phyloP scores from a whole-genome alignment of 1,140 invertebrate species.

The Aphidius ervi region DNA sequence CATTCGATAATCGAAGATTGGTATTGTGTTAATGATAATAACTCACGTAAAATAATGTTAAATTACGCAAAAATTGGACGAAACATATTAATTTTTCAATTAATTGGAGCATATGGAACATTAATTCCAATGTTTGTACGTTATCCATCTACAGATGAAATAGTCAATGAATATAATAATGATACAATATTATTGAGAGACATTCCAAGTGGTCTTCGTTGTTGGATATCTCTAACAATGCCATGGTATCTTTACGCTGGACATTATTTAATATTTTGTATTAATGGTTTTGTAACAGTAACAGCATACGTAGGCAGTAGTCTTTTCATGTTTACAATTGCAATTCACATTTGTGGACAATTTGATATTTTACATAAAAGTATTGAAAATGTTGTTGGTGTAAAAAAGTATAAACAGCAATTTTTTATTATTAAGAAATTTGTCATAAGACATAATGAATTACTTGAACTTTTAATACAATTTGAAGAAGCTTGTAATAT shows the following conservation, averaged over 20 bases:
- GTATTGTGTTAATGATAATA: neutral
- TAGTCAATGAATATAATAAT: neutral
- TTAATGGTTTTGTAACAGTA: slow-evolving; percentile 13
- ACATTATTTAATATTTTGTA: slow-evolving; percentile 14
- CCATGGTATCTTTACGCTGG: slow-evolving; percentile 12
- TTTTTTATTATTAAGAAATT: slow-evolving; percentile 4
- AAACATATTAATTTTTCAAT: neutral
- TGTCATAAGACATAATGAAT: slow-evolving; percentile 14
- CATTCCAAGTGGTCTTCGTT: slow-evolving; percentile 22
- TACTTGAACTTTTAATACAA: slow-evolving; percentile 13
- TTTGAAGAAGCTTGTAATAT: slow-evolving; percentile 21
- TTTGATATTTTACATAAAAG: slow-evolving; percentile 17
- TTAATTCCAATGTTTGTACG: neutral
- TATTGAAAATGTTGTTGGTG: slow-evolving; percentile 16
- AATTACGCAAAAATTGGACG: slow-evolving; percentile 8
- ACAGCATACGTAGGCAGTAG: slow-evolving; percentile 18
- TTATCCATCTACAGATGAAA: slow-evolving; percentile 3
- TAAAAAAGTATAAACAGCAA: neutral
- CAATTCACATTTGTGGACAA: slow-evolving; percentile 25
- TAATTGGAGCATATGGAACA: slow-evolving; percentile 3
- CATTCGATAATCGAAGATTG: slow-evolving; percentile 8
- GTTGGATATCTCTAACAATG: slow-evolving; percentile 16
- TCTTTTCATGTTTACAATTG: slow-evolving; percentile 20
- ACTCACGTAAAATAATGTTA: slow-evolving; percentile 4
- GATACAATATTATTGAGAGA: slow-evolving; percentile 3